phyloP scores from a whole-genome alignment of 2,113 vertebrate genomes.

The Albula glossodonta region DNA sequence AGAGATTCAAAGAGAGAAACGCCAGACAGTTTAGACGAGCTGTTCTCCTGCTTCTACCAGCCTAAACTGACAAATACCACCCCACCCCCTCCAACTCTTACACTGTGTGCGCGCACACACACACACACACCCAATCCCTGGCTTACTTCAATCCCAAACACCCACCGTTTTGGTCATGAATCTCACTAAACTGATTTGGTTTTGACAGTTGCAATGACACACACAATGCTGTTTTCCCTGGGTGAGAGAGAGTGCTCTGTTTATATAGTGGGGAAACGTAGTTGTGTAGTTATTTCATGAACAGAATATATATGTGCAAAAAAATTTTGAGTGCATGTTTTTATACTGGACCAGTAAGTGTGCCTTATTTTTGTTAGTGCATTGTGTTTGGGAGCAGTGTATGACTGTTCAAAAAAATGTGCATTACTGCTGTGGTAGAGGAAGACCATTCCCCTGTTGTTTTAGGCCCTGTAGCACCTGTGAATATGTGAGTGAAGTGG shows the following conservation, averaged over 20 bases:
- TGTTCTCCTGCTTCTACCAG: slow-evolving; percentile 5
- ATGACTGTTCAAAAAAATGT: not conserved
- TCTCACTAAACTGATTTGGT: not conserved
- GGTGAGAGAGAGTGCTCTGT: not conserved
- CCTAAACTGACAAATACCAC: not conserved
- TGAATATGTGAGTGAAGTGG: not conserved
- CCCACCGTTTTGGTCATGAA: slow-evolving; percentile 23
- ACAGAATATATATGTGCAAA: too few species aligned
- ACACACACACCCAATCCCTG: not conserved
- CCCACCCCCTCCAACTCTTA: not conserved
- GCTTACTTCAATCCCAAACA: not conserved
- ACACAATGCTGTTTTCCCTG: not conserved
- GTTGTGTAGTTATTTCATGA: not conserved
- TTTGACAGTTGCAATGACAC: not conserved
- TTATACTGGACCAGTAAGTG: not conserved
- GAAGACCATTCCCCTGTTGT: not conserved
- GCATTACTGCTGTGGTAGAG: not conserved
- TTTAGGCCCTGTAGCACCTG: slow-evolving; percentile 18
- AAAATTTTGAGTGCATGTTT: too few species aligned
- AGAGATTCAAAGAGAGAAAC: slow-evolving; percentile 17
- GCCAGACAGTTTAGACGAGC: slow-evolving; percentile 27
- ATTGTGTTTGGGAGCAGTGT: not conserved
- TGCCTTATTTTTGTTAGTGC: not conserved
- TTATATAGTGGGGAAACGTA: not conserved
- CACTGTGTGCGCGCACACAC: not conserved